phyloP scores from a whole-genome alignment of 2,113 vertebrate genomes.

The Rhynchomys soricoides region DNA sequence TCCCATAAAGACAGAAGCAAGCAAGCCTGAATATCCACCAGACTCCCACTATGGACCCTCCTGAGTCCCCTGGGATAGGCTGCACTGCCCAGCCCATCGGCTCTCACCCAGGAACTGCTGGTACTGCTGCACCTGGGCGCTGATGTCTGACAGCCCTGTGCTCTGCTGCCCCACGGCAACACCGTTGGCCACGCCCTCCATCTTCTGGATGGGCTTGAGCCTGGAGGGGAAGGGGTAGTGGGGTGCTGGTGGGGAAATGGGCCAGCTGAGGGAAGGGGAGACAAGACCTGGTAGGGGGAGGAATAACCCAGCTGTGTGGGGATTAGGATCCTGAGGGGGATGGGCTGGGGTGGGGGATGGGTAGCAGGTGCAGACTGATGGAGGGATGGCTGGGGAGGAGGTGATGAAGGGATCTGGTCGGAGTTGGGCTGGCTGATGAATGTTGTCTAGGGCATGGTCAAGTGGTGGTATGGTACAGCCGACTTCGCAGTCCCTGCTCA shows the following conservation, averaged over 20 bases:
- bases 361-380: neutral
- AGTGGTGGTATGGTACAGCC: neutral
- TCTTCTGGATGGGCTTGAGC: conserved; percentile 93
- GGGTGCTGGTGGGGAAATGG: neutral
- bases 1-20: neutral
- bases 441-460: neutral
- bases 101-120: conserved; percentile 94
- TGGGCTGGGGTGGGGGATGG: neutral
- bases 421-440: neutral
- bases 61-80: neutral
- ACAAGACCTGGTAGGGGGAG: neutral
- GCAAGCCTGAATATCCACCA: neutral
- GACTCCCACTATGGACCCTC: neutral
- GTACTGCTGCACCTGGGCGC: conserved; percentile 94
- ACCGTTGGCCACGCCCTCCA: conserved; percentile 92
- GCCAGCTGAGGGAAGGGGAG: neutral
- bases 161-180: conserved; percentile 87
- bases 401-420: neutral
- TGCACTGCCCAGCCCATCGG: neutral
- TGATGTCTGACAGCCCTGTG: conserved; percentile 90
- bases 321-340: neutral
- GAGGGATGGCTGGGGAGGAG: neutral
- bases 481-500: neutral
- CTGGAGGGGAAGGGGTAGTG: conserved; percentile 78
- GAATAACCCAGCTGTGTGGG: neutral